Base-by-base conservation (phyloP, 2,888 invertebrate genomes). In the Drosophila greeni region DNA sequence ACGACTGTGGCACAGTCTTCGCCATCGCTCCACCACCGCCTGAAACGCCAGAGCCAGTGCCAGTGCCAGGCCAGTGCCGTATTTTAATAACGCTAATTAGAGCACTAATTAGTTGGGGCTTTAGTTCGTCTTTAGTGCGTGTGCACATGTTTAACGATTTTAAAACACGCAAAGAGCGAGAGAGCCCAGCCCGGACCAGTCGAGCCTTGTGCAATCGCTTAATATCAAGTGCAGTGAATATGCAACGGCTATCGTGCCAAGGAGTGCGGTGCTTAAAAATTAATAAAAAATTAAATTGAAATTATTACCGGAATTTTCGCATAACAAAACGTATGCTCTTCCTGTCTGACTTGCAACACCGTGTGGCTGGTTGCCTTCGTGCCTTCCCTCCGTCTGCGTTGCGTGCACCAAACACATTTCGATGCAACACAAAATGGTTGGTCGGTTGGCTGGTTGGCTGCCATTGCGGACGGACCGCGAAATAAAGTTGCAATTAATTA, bases 51-150 rank as follows among this genome's bases (percentile, higher is more conserved):
- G 29, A 14, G 31, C 31, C 45, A 3, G 16, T 26, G 42, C 42
- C 42, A 1, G 23, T 2, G 23, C 40, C 40, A 0, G 2, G 42
- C 45, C 61, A 61, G 70, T 66, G 58, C 52, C 66, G 69, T 75
- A 75, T 73, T 81, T 81, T 79, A 81, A 79, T 84, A 81, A 84
- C 73, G 84, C 76, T 84, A 84, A 84, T 81, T 84, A 81, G 72
- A 66, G 75, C 36, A 76, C 82, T 76, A 84, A 84, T 81, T 84
- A 81, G 84, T 79, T 79, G 80, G 66, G 76, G 77, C 81, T 52
- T 72, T 71, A 72, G 76, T 76, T 73, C 49, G 64, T 66, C 61
- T 69, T 45, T 18, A 23, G 36, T 47, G 70, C 62, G 43, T 57
- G 60, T 49, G 76, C 62, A 39, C 64, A 57, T 72, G 62, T 57